phyloP scores from a whole-genome alignment of 2,797 vertebrate genomes.

The Sebastes cheni region DNA sequence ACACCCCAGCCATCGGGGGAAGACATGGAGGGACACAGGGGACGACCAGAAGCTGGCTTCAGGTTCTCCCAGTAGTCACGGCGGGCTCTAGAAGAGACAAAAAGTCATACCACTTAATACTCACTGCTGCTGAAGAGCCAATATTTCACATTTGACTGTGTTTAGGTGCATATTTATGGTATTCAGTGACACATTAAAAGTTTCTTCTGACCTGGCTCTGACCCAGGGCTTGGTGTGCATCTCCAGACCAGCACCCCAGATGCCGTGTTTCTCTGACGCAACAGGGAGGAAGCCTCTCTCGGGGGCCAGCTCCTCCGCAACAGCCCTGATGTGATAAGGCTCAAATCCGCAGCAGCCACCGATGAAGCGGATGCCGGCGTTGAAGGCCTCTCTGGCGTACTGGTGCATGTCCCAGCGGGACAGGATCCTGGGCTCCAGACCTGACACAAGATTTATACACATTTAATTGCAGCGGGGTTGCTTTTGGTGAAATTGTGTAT shows the following conservation, averaged over 20 bases:
- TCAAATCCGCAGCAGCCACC: slow-evolving; percentile 96
- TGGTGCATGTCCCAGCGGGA: slow-evolving; percentile 93
- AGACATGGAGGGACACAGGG: slow-evolving; percentile 90
- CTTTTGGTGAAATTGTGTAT: background rate
- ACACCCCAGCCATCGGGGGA: slow-evolving; percentile 91
- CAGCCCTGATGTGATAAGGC: slow-evolving; percentile 91
- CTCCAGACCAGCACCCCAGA: slow-evolving; percentile 87
- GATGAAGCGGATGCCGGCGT: slow-evolving; percentile 87
- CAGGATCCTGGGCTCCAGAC: slow-evolving; percentile 90
- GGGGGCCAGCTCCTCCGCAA: slow-evolving; percentile 88
- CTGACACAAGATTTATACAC: slow-evolving; percentile 64
- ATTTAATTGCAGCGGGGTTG: background rate
- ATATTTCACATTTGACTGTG: background rate
- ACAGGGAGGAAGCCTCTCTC: slow-evolving; percentile 86
- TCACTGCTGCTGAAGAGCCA: background rate
- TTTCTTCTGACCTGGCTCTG: slow-evolving; percentile 86
- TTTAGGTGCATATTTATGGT: background rate
- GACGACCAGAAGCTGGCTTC: slow-evolving; percentile 92
- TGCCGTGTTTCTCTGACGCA: slow-evolving; percentile 91
- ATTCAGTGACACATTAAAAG: background rate
- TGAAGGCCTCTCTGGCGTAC: slow-evolving; percentile 91
- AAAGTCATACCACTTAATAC: background rate
- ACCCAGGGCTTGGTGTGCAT: slow-evolving; percentile 98
- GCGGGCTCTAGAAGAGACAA: slow-evolving; percentile 84
- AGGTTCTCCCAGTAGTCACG: slow-evolving; percentile 95